Evolutionary conservation across 2,797 vertebrate genomes (phyloP), one percentile per base, ranked within the genome.

Genomic region (Macrochelys suwanniensis): DNA sequence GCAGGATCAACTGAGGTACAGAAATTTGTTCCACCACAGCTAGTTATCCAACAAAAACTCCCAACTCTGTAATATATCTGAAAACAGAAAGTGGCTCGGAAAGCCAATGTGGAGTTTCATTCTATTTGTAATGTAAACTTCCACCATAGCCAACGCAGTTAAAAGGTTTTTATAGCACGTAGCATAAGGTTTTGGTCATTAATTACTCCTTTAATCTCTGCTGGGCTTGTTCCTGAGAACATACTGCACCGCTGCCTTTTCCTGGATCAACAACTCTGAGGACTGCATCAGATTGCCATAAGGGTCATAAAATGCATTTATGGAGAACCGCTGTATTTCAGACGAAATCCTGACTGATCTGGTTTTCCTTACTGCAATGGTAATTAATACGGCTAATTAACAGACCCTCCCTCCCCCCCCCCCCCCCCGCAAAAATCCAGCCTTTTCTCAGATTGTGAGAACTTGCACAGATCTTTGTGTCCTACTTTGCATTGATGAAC

Each of bases 121-220:
- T 71, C 79, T 96, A 90, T 92, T 96, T 93, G 85, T 87, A 95
- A 92, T 89, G 86, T 85, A 95, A 95, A 92, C 53, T 71, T 91
- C 87, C 85, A 76, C 81, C 93, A 85, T 19, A 84, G 68, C 57
- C 56, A 90, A 81, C 0, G 1, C 68, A 87, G 45, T 94, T 92
- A 96, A 90, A 81, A 88, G 76, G 26, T 89, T 96, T 96, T 96
- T 95, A 95, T 12, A 23, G 85, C 33, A 87, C 59, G 79, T 80
- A 94, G 37, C 56, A 83, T 88, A 71, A 90, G 86, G 76, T 92
- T 94, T 96, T 93, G 79, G 51, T 91, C 92, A 92, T 93, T 96
- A 96, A 96, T 95, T 95, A 94, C 61, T 88, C 76, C 93, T 96
- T 96, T 97, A 95, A 96, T 96, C 96, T 97, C 89, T 95, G 23